Percentiles rank a stretch among this genome's conserved stretches.
Conservation (phyloP, 2,797 vertebrate species). For the Propithecus perrieri region DNA sequence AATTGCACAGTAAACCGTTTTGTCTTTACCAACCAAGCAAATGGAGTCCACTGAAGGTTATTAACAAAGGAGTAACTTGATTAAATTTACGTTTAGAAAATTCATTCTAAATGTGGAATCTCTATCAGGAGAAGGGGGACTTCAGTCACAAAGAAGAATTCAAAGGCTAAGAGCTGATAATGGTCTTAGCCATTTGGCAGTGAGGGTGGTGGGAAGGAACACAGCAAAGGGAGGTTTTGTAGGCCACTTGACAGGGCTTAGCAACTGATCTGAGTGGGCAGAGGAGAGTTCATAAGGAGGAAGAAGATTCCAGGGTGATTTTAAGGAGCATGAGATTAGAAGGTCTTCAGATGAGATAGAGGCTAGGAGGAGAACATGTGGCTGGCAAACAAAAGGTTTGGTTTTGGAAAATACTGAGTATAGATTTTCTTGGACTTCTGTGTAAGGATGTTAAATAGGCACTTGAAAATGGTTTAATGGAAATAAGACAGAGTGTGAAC, state of each 20-base stretch:
- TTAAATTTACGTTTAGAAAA: background rate
- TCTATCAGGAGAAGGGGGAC: background rate
- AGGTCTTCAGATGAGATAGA: background rate
- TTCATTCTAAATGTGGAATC: background rate
- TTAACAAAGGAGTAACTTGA: background rate
- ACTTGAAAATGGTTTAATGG: background rate
- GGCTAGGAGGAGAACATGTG: background rate
- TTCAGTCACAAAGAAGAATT: background rate
- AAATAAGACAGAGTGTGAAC: background rate
- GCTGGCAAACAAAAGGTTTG: background rate
- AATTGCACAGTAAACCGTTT: background rate
- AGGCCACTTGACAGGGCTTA: background rate
- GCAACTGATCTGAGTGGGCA: background rate
- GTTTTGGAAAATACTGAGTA: background rate
- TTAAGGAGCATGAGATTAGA: background rate
- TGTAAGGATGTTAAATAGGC: background rate
- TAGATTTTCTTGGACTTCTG: background rate
- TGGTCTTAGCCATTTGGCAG: no score
- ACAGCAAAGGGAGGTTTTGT: accelerated
- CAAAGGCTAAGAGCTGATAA: background rate
- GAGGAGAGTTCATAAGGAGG: background rate
- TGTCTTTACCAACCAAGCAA: background rate
- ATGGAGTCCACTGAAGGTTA: background rate
- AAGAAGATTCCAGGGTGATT: background rate
- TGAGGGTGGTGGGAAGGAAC: background rate